Evolutionary conservation across 2,797 vertebrate genomes (phyloP).

Genomic region (Masticophis lateralis): DNA sequence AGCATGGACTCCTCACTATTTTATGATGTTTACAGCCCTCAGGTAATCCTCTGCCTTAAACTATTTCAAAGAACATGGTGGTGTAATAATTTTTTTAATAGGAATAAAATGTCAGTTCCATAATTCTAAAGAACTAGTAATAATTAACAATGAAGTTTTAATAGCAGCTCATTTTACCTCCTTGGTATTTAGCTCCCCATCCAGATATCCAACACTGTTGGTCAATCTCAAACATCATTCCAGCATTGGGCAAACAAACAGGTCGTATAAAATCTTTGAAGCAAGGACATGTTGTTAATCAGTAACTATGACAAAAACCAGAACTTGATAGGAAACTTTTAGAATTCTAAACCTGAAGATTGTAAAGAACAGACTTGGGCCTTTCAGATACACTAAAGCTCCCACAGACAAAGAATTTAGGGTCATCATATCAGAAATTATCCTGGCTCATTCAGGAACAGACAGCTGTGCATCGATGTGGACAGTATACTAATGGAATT

Average conservation of each 20-base stretch:
- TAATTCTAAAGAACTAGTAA: neutral
- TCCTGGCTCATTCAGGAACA: neutral
- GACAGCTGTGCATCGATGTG: neutral
- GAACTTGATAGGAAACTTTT: neutral
- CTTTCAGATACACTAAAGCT: neutral
- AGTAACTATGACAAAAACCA: neutral
- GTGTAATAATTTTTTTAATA: neutral
- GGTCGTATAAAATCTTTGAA: slow-evolving; percentile 66
- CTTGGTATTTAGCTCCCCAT: slow-evolving; percentile 78
- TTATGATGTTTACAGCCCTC: neutral
- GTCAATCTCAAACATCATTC: slow-evolving; percentile 64
- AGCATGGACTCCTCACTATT: neutral
- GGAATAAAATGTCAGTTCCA: neutral
- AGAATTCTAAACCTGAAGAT: neutral
- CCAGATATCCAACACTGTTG: slow-evolving; percentile 78
- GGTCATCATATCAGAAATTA: neutral
- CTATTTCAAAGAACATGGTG: neutral
- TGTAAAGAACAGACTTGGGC: neutral
- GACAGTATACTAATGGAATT: neutral
- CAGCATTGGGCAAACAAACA: slow-evolving; percentile 82
- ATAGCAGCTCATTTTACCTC: slow-evolving; percentile 65
- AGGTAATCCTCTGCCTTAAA: neutral
- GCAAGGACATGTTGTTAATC: slow-evolving; percentile 18
- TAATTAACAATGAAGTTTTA: neutral
- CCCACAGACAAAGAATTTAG: neutral